Evolutionary conservation across 2,888 invertebrate species (phyloP).

Genomic region (Sarcophaga subvicina): DNA sequence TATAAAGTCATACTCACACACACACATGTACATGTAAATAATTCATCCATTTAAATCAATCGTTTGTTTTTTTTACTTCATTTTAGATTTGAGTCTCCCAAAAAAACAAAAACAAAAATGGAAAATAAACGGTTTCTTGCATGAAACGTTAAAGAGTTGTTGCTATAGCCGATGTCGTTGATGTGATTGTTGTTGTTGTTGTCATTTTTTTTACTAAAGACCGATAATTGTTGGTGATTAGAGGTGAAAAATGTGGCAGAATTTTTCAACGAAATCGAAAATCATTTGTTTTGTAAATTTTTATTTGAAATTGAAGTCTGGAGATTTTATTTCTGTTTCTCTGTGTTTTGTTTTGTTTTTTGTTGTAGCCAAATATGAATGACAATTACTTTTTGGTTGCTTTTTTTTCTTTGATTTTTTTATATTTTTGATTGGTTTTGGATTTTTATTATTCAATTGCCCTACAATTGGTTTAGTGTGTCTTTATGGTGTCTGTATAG

Average conservation of each 20-base stretch:
- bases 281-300: conserved; percentile 54
- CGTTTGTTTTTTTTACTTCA: background rate
- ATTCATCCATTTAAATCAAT: background rate
- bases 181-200: background rate
- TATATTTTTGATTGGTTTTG: background rate
- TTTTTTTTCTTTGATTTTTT: background rate
- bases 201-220: conserved; percentile 49
- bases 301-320: conserved; percentile 11
- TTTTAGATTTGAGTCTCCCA: background rate
- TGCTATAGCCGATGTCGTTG: background rate
- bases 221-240: conserved; percentile 58
- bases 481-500: background rate
- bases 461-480: conserved; percentile 7
- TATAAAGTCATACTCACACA: background rate
- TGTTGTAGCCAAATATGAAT: background rate
- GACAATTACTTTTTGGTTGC: background rate
- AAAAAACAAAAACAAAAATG: background rate
- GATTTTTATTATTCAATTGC: background rate
- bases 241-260: conserved; percentile 62
- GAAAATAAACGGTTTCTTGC: background rate
- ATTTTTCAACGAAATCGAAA: conserved; percentile 41
- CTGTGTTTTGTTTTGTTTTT: conserved; percentile 1
- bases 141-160: background rate
- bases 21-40: background rate
- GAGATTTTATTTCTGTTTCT: background rate